Conservation (phyloP, 2,888 invertebrate genomes). For the Trichogramma dendrolimi region DNA sequence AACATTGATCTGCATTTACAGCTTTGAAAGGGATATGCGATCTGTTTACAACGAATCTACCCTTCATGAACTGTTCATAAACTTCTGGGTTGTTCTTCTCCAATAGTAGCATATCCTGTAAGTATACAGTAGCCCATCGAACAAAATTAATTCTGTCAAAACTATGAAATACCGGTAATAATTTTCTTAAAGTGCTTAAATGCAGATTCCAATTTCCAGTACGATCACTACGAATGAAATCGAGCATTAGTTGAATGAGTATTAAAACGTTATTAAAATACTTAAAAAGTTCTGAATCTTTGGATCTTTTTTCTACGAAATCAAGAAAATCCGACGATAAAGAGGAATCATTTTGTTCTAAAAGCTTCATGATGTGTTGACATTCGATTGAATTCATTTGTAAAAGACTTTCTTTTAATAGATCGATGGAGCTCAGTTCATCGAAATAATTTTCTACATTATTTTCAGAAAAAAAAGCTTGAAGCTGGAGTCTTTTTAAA, state of each 20-base stretch:
- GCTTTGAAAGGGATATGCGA: slow-evolving; percentile 11
- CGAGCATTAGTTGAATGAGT: slow-evolving; percentile 5
- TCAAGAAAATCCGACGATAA: slow-evolving; percentile 3
- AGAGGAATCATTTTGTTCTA: not conserved
- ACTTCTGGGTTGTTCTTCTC: slow-evolving; percentile 3
- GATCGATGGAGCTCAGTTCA: not conserved
- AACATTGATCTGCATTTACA: slow-evolving; percentile 13
- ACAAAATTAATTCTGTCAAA: slow-evolving; percentile 8
- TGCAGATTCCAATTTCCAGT: slow-evolving; percentile 14
- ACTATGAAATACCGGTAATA: slow-evolving; percentile 6
- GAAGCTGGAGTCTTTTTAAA: slow-evolving; percentile 10
- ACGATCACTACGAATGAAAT: slow-evolving; percentile 14
- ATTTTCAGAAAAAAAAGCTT: slow-evolving; percentile 6
- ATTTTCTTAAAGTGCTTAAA: slow-evolving; percentile 1
- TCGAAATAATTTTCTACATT: not conserved
- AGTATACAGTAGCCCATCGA: slow-evolving; percentile 4
- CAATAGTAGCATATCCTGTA: slow-evolving; percentile 7
- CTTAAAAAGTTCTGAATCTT: slow-evolving; percentile 12
- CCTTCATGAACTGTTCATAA: slow-evolving; percentile 5
- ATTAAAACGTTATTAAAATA: slow-evolving; percentile 14
- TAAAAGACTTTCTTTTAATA: not conserved
- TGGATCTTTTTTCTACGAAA: slow-evolving; percentile 7
- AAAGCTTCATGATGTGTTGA: not conserved
- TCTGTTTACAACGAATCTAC: slow-evolving; percentile 12
- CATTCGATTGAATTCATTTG: not conserved